Evolutionary conservation across 2,888 invertebrate genomes (phyloP).

Genomic region (Pristionchus maxplancki): DNA sequence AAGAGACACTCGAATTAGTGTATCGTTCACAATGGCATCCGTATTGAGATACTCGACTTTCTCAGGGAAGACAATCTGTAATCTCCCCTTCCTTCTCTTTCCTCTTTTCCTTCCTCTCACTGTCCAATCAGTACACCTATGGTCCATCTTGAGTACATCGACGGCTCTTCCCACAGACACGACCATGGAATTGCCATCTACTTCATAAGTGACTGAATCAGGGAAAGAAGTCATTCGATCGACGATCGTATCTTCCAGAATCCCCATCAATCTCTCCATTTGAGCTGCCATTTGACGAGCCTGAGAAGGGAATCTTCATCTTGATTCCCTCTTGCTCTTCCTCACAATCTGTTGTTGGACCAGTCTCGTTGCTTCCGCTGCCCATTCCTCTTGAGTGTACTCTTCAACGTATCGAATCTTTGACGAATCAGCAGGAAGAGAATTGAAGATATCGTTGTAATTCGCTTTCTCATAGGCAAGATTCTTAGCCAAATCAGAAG

Average conservation of each 20-base stretch:
- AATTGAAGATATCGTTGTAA: slow-evolving; percentile 65
- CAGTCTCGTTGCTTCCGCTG: slow-evolving; percentile 64
- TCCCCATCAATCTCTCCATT: slow-evolving; percentile 47
- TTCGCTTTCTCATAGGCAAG: slow-evolving; percentile 62
- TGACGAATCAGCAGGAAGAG: slow-evolving; percentile 60
- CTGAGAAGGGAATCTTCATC: neutral
- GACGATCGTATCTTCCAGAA: slow-evolving; percentile 49
- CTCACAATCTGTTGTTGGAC: slow-evolving; percentile 62
- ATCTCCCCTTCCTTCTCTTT: neutral
- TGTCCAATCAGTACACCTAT: slow-evolving; percentile 62
- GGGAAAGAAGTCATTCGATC: slow-evolving; percentile 33
- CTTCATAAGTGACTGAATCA: slow-evolving; percentile 3
- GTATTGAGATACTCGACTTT: slow-evolving; percentile 50
- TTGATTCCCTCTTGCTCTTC: neutral
- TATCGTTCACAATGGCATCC: neutral
- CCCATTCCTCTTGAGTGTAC: slow-evolving; percentile 68
- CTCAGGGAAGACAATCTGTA: slow-evolving; percentile 47
- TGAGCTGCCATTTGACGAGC: slow-evolving; percentile 49
- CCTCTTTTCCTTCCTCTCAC: slow-evolving; percentile 40
- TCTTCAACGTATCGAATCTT: slow-evolving; percentile 69
- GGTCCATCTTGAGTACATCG: slow-evolving; percentile 54
- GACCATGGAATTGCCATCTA: slow-evolving; percentile 57
- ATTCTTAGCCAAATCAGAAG: slow-evolving; percentile 60
- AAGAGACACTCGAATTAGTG: slow-evolving; percentile 54
- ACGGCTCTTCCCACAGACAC: slow-evolving; percentile 58